Percentiles rank a stretch among this genome's conserved stretches.
Evolutionary conservation across 35 echinoderm and acorn worm species (phyloP).

Genomic region (Lytechinus pictus): DNA sequence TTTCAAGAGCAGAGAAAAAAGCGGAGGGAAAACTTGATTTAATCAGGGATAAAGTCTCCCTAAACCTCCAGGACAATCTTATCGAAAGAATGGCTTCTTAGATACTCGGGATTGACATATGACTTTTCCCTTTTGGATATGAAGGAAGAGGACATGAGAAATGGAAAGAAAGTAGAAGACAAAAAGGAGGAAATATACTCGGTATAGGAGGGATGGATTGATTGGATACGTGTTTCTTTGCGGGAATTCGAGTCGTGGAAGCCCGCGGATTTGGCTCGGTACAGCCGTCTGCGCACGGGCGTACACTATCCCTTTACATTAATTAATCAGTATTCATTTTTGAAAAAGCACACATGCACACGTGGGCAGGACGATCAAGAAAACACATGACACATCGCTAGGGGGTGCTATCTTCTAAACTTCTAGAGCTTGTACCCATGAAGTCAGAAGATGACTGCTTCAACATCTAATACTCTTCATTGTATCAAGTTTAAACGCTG

Average conservation of each 20-base stretch:
- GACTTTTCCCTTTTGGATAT: slow-evolving; percentile 28
- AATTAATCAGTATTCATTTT: slow-evolving; percentile 58
- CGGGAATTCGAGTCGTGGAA: slow-evolving; percentile 30
- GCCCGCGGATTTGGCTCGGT: slow-evolving; percentile 27
- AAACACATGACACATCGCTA: background rate
- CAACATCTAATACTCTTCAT: background rate
- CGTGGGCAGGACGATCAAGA: background rate
- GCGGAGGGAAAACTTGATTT: slow-evolving; percentile 33
- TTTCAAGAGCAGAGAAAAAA: background rate
- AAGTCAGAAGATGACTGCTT: background rate
- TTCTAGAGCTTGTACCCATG: background rate
- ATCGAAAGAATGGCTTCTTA: slow-evolving; percentile 5
- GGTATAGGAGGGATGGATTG: background rate
- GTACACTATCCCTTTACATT: slow-evolving; percentile 45
- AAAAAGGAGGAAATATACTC: slow-evolving; percentile 13
- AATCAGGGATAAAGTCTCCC: slow-evolving; percentile 38
- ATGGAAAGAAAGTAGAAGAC: background rate
- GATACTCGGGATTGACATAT: slow-evolving; percentile 14
- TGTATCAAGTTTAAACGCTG: slow-evolving; percentile 36
- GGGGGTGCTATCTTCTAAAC: slow-evolving; percentile 7
- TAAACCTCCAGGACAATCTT: slow-evolving; percentile 32
- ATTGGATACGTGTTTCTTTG: slow-evolving; percentile 43
- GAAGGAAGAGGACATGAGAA: slow-evolving; percentile 8
- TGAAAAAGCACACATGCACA: slow-evolving; percentile 40
- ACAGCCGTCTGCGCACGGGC: slow-evolving; percentile 11